phyloP scores from a whole-genome alignment of 2,797 vertebrate species.

The Artibeus lituratus region DNA sequence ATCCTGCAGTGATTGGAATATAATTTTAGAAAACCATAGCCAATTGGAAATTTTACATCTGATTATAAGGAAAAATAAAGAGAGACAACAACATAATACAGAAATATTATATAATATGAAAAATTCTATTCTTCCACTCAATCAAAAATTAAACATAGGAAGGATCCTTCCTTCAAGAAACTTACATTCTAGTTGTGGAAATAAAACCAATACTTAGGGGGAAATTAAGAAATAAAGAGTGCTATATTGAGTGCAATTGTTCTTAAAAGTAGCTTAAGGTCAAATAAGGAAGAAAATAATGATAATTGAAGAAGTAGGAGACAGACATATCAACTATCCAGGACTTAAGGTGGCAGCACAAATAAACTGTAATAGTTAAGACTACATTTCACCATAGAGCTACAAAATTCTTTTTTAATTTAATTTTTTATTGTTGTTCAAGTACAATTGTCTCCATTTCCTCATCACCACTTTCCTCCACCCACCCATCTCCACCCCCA shows the following conservation, averaged over 20 bases:
- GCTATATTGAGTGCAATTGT: neutral
- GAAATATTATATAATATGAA: neutral
- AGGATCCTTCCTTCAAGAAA: neutral
- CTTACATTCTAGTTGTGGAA: neutral
- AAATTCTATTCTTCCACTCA: neutral
- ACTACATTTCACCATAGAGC: neutral
- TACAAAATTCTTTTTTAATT: neutral
- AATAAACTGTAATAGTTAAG: neutral
- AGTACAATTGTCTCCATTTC: too few relatives aligned
- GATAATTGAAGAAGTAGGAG: neutral
- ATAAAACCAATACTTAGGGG: neutral
- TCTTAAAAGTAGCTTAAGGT: neutral
- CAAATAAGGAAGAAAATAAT: neutral
- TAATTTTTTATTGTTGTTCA: too few relatives aligned
- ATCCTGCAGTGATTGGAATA: too few relatives aligned
- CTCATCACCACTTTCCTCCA: too few relatives aligned
- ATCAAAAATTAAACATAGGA: neutral
- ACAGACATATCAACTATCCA: neutral
- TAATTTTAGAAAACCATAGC: neutral
- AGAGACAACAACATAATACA: neutral
- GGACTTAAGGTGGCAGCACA: neutral
- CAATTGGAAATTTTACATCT: neutral
- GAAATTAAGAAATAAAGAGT: neutral
- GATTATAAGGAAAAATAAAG: neutral
- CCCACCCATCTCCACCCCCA: too few relatives aligned